Conservation (phyloP, 1,140 invertebrate species). For the Tachypleus tridentatus region DNA sequence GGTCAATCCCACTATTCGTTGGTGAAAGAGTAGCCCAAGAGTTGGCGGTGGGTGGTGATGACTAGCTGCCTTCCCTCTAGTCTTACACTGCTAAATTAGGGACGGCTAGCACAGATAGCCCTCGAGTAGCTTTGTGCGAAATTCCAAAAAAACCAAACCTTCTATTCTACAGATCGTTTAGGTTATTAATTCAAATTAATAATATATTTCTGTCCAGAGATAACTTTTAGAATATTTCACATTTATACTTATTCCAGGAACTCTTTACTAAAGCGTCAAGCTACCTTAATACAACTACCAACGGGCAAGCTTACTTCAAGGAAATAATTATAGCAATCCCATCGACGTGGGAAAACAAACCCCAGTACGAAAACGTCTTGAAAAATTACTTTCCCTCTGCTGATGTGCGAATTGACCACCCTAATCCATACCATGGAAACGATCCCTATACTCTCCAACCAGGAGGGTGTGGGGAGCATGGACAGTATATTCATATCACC, state of each 20-base stretch:
- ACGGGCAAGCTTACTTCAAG: slow-evolving; percentile 30
- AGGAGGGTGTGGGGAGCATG: slow-evolving; percentile 29
- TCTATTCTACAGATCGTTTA: too few species aligned
- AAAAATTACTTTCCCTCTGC: slow-evolving; percentile 14
- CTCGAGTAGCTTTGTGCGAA: too few species aligned
- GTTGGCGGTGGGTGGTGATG: too few species aligned
- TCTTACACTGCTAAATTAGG: too few species aligned
- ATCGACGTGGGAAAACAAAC: slow-evolving; percentile 25
- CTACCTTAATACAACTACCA: slow-evolving; percentile 28
- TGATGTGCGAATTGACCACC: slow-evolving; percentile 14
- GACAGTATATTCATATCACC: slow-evolving; percentile 30
- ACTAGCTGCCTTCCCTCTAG: too few species aligned
- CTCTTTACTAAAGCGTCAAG: slow-evolving; percentile 26
- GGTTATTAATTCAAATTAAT: too few species aligned
- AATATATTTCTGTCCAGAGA: too few species aligned
- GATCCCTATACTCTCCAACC: slow-evolving; percentile 31
- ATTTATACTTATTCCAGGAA: slow-evolving; percentile 20
- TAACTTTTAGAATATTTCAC: too few species aligned
- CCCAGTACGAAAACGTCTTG: slow-evolving; percentile 8
- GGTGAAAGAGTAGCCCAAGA: too few species aligned
- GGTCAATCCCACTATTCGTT: too few species aligned
- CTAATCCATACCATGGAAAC: slow-evolving; percentile 25
- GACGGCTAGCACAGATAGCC: too few species aligned
- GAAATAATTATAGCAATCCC: slow-evolving; percentile 34
- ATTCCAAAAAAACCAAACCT: too few species aligned